phyloP scores from a whole-genome alignment of 2,888 invertebrate genomes.

The Harpagoxenus sublaevis region DNA sequence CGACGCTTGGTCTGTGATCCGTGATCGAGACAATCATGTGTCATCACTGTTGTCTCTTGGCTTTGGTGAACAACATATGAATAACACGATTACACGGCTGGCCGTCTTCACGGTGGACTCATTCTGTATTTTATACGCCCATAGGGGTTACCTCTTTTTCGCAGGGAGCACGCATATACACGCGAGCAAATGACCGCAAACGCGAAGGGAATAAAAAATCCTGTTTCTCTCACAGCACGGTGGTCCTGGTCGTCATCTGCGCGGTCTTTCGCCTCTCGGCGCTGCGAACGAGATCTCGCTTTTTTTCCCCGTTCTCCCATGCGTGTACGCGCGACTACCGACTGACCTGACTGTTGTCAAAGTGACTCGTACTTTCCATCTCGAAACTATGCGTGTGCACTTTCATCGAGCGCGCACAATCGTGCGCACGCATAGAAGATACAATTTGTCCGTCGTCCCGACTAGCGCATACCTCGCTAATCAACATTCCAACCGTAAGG shows the following conservation, averaged over 20 bases:
- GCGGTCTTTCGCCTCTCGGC: constrained; percentile 58
- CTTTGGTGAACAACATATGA: constrained; percentile 25
- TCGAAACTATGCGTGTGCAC: constrained; percentile 59
- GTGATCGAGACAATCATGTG: constrained; percentile 5
- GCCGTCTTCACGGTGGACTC: constrained; percentile 2
- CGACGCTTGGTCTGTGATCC: not conserved
- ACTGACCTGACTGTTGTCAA: constrained; percentile 70
- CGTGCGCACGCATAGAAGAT: constrained; percentile 54
- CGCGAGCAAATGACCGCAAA: constrained; percentile 64
- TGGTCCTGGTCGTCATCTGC: constrained; percentile 74
- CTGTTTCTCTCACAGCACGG: constrained; percentile 74
- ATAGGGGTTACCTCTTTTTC: constrained; percentile 48
- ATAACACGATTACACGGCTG: constrained; percentile 35
- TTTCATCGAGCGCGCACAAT: constrained; percentile 72
- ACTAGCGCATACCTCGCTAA: constrained; percentile 78
- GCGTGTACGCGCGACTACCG: constrained; percentile 19
- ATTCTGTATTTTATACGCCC: constrained; percentile 22
- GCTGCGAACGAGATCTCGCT: not conserved
- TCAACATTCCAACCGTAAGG: constrained; percentile 82
- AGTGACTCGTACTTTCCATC: constrained; percentile 61
- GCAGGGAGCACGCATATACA: constrained; percentile 21
- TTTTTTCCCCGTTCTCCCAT: not conserved
- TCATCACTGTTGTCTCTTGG: constrained; percentile 19
- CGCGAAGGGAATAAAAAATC: constrained; percentile 61
- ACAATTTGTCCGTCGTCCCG: constrained; percentile 72